Conservation (phyloP, 2,113 vertebrate genomes). For the Hirundichthys speculiger region DNA sequence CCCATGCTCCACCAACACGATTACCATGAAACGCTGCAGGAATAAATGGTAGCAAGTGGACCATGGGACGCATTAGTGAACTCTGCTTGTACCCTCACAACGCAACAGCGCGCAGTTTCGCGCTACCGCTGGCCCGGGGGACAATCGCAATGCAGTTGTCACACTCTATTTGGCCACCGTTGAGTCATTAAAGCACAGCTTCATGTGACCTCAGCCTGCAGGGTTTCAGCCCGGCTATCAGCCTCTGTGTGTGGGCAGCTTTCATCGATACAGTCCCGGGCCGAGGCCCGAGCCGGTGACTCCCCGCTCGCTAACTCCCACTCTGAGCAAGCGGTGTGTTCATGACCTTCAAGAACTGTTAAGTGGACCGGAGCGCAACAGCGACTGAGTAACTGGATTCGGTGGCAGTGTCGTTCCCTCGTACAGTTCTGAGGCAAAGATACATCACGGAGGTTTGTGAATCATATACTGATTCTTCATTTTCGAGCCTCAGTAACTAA, state of each 20-base stretch:
- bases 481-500: conserved; percentile 54
- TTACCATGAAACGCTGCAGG: neutral
- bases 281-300: conserved; percentile 17
- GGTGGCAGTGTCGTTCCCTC: conserved; percentile 33
- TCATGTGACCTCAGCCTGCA: conserved; percentile 22
- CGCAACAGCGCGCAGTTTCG: neutral
- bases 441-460: conserved; percentile 56
- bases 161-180: conserved; percentile 1
- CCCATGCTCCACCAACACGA: neutral
- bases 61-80: neutral
- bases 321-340: neutral
- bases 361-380: conserved; percentile 17
- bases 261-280: conserved; percentile 20
- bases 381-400: conserved; percentile 32
- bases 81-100: neutral
- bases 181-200: conserved; percentile 15
- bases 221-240: conserved; percentile 9
- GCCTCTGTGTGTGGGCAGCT: conserved; percentile 20
- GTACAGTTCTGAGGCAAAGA: conserved; percentile 34
- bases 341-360: neutral
- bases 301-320: conserved; percentile 31
- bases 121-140: neutral
- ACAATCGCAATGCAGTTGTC: neutral
- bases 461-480: conserved; percentile 50
- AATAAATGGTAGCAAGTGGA: neutral